Conservation (phyloP, 1,140 invertebrate species). For the Colletes latitarsis region DNA sequence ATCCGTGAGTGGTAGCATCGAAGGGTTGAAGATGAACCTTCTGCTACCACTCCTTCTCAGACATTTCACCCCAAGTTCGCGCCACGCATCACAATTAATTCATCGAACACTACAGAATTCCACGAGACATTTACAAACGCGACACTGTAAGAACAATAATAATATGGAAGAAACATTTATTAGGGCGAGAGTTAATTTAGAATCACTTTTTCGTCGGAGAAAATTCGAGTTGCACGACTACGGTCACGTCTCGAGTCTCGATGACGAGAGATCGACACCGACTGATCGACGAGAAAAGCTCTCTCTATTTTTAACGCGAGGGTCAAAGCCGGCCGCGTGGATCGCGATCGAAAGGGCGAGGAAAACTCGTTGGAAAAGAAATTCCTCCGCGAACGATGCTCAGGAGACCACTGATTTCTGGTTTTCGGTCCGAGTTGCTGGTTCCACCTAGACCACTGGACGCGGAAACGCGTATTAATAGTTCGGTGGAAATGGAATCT, state of each 20-base stretch:
- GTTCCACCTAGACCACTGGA: conserved; percentile 56
- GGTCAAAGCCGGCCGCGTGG: conserved; percentile 39
- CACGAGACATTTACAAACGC: too few species aligned
- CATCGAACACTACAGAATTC: too few species aligned
- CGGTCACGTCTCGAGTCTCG: conserved; percentile 7
- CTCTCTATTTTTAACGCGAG: conserved; percentile 35
- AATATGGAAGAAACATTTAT: neutral
- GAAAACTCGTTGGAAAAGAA: conserved; percentile 9
- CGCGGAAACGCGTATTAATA: conserved; percentile 75
- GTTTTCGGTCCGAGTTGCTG: conserved; percentile 52
- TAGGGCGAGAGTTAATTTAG: neutral
- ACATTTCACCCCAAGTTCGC: too few species aligned
- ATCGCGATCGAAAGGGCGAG: conserved; percentile 31
- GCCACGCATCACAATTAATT: too few species aligned
- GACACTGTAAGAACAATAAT: too few species aligned
- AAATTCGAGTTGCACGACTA: neutral
- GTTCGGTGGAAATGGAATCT: conserved; percentile 60
- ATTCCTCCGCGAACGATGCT: conserved; percentile 47
- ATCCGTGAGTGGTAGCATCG: too few species aligned
- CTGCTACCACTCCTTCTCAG: too few species aligned
- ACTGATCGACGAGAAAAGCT: conserved; percentile 36
- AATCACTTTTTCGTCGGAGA: neutral
- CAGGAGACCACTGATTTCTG: conserved; percentile 62
- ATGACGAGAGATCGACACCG: conserved; percentile 49
- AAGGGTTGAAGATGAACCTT: too few species aligned